phyloP scores from a whole-genome alignment of 2,888 invertebrate genomes.

The Erebia ligea region DNA sequence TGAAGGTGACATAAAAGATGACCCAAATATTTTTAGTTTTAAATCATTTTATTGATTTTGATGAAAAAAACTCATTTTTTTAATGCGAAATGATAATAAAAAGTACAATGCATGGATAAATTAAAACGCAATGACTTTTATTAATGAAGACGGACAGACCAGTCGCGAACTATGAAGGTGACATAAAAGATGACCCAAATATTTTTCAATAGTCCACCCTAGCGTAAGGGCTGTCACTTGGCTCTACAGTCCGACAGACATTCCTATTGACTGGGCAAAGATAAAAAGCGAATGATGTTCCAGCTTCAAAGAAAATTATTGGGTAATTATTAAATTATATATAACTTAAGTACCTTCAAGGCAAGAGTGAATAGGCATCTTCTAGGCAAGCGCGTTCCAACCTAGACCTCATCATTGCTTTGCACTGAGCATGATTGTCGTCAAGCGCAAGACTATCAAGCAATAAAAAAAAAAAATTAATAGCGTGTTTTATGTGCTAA shows the following conservation, averaged over 20 bases:
- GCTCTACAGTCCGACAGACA: background rate
- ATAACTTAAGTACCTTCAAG: too few relatives aligned
- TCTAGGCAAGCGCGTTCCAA: too few relatives aligned
- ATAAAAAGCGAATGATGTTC: background rate
- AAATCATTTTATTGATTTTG: too few relatives aligned
- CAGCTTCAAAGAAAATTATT: too few relatives aligned
- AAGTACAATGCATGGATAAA: background rate
- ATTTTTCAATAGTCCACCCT: conserved; percentile 32
- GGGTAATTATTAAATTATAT: too few relatives aligned
- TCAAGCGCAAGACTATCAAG: too few relatives aligned
- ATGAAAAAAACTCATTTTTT: background rate
- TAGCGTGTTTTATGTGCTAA: too few relatives aligned
- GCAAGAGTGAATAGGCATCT: too few relatives aligned
- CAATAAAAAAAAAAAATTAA: too few relatives aligned
- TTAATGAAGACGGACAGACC: background rate
- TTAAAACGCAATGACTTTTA: background rate
- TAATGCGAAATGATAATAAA: too few relatives aligned
- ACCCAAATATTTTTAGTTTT: conserved; percentile 35
- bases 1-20: conserved; percentile 18
- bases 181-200: conserved; percentile 32
- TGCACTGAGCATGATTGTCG: too few relatives aligned
- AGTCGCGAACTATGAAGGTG: background rate
- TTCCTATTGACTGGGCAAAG: background rate
- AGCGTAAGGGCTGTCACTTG: conserved; percentile 8
- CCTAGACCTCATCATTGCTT: too few relatives aligned